Percentiles rank a stretch among this genome's conserved stretches.
These are phyloP conservation scores for Drosophila melanogaster DNA, from an alignment of 1,140 invertebrate genomes.

Conservation along the genomic window Release_6_plus_ISO1_MT NC_004354.4:14683501-14684000, in stretches of 20 bases:
- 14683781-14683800: constrained; percentile 69
- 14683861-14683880: not conserved
- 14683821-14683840: not conserved
- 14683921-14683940: constrained; percentile 59
- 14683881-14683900: constrained; percentile 43
- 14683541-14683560: not conserved
- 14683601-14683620: constrained; percentile 72
- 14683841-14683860: not conserved
- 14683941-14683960: constrained; percentile 52
- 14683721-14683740: constrained; percentile 20
- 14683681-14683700: constrained; percentile 53
- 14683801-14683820: constrained; percentile 66
- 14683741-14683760: not conserved
- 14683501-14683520: not conserved
- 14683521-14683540: not conserved
- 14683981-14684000: constrained; percentile 66
- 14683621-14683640: constrained; percentile 67
- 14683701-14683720: constrained; percentile 34
- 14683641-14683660: constrained; percentile 43
- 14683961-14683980: constrained; percentile 57
- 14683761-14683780: constrained; percentile 51
- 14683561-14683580: constrained; percentile 17
- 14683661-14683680: constrained; percentile 66
- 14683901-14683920: constrained; percentile 51
- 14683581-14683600: constrained; percentile 52